These are phyloP conservation scores for Keiferia lycopersicella DNA, from an alignment of 2,888 invertebrate genomes.

Conservation along the genomic window DNA sequence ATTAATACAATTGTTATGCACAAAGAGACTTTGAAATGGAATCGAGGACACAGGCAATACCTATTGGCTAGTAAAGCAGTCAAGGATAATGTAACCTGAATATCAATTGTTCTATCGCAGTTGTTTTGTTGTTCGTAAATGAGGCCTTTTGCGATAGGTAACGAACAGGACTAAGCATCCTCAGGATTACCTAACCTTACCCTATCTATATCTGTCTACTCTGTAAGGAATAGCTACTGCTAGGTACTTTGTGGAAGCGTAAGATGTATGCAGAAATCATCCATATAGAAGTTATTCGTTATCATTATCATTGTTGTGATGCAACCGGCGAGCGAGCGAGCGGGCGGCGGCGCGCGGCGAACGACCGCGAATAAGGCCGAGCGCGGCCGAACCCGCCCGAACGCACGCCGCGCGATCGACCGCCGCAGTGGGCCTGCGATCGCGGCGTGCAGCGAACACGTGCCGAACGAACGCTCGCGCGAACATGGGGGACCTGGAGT, in stretches of 20 bases:
- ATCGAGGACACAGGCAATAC: neutral
- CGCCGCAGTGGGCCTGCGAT: conserved; percentile 44
- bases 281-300: neutral
- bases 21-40: conserved; percentile 8
- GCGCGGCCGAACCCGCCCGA: conserved; percentile 42
- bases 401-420: conserved; percentile 30
- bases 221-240: too few relatives aligned
- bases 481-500: conserved; percentile 53
- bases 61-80: too few relatives aligned
- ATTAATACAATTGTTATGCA: conserved; percentile 8
- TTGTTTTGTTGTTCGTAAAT: too few relatives aligned
- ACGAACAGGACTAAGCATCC: too few relatives aligned
- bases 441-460: conserved; percentile 54
- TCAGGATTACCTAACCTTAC: too few relatives aligned
- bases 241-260: too few relatives aligned
- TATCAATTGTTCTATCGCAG: too few relatives aligned
- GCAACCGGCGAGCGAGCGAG: conserved; percentile 6
- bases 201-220: too few relatives aligned
- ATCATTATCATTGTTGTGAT: too few relatives aligned
- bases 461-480: conserved; percentile 37
- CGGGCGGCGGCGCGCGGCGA: conserved; percentile 27
- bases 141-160: too few relatives aligned
- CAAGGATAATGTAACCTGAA: too few relatives aligned
- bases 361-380: conserved; percentile 46
- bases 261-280: too few relatives aligned